These are phyloP conservation scores for Zoanthus solanderi DNA, from an alignment of 92 coral and sea anemone genomes.

Conservation along the genomic window DNA sequence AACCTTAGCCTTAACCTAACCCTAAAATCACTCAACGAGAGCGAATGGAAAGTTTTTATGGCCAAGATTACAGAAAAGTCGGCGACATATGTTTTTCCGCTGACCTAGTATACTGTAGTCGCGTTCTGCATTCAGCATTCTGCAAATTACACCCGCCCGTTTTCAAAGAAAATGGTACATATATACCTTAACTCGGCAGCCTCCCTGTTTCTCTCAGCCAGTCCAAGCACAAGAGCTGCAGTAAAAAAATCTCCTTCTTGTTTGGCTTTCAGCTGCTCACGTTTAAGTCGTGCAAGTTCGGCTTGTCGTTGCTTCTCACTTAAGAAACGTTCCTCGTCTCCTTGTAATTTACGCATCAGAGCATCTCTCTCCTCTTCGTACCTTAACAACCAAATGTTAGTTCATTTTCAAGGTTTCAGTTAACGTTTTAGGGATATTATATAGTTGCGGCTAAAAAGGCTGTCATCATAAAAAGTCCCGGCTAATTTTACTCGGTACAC, in stretches of 20 bases:
- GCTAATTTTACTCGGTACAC: no score
- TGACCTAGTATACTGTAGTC: no score
- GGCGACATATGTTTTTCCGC: no score
- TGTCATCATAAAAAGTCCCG: no score
- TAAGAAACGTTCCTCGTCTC: conserved; percentile 89
- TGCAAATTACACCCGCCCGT: background rate
- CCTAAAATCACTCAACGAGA: no score
- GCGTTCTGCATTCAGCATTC: no score
- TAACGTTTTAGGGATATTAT: no score
- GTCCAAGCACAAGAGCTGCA: conserved; percentile 97
- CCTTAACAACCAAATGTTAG: conserved; percentile 42
- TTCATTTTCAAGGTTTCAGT: background rate
- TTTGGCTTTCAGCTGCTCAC: conserved; percentile 90
- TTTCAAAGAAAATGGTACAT: background rate
- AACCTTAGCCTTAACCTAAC: no score
- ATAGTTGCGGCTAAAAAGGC: no score
- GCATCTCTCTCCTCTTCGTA: conserved; percentile 97
- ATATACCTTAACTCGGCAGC: conserved; percentile 90
- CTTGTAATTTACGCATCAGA: conserved; percentile 85
- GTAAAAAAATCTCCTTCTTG: conserved; percentile 93
- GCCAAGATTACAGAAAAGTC: no score
- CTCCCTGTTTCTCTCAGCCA: conserved; percentile 93
- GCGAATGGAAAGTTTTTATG: no score
- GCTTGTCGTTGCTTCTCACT: conserved; percentile 95
- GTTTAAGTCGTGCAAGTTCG: conserved; percentile 86